phyloP scores from a whole-genome alignment of 2,797 vertebrate species.

The Dallia pectoralis region DNA sequence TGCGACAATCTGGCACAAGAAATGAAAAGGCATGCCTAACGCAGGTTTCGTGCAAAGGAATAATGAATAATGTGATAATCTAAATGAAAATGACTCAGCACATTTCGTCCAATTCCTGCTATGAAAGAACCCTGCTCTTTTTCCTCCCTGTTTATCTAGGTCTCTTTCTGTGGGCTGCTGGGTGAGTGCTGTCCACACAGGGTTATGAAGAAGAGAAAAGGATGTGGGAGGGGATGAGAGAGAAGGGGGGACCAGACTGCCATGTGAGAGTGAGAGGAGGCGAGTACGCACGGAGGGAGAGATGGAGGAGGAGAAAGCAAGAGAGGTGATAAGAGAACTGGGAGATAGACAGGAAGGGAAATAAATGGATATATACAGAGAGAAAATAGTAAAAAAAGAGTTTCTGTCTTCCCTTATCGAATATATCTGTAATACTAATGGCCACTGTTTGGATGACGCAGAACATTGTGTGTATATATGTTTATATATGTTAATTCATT shows the following conservation, averaged over 20 bases:
- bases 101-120: not conserved
- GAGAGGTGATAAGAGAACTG: no score
- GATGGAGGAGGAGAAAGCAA: no score
- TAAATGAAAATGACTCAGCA: constrained; percentile 10
- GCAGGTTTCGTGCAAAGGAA: no score
- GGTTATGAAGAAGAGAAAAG: no score
- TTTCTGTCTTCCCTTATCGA: no score
- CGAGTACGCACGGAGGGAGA: not conserved
- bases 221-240: not conserved
- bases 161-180: no score
- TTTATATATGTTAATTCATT: not conserved
- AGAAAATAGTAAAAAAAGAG: no score
- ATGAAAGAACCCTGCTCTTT: constrained; percentile 1
- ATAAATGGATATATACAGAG: not conserved
- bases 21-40: no score
- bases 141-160: not conserved
- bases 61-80: no score
- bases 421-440: no score
- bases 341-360: not conserved
- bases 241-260: not conserved
- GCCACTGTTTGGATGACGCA: not conserved
- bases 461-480: not conserved
- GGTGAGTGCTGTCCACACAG: no score
- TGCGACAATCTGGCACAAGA: no score
- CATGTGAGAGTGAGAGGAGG: not conserved